Percentiles rank a stretch among this genome's conserved stretches.
phyloP scores from a whole-genome alignment of 1,140 invertebrate genomes.

The Tachypleus tridentatus region DNA sequence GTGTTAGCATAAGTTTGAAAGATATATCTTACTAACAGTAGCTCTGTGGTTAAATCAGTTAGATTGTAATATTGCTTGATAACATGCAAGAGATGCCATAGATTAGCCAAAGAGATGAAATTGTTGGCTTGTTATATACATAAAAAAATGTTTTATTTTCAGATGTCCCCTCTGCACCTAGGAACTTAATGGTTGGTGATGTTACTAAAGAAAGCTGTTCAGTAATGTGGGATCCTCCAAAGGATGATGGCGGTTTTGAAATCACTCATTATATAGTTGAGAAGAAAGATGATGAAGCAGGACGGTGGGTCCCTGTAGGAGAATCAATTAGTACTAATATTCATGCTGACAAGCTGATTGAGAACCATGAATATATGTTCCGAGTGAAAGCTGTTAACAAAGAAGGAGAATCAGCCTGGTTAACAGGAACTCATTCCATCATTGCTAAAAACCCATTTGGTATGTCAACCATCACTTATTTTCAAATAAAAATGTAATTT shows the following conservation, averaged over 20 bases:
- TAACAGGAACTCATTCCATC: slow-evolving; percentile 71
- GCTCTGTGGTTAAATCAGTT: too few species aligned
- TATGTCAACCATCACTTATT: neutral
- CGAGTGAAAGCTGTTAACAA: slow-evolving; percentile 95
- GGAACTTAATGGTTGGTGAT: slow-evolving; percentile 66
- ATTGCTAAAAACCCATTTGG: slow-evolving; percentile 95
- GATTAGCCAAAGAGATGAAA: too few species aligned
- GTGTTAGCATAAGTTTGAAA: too few species aligned
- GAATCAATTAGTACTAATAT: slow-evolving; percentile 77
- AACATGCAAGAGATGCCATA: too few species aligned
- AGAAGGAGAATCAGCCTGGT: slow-evolving; percentile 89
- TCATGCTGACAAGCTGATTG: slow-evolving; percentile 86
- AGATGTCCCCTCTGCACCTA: slow-evolving; percentile 59
- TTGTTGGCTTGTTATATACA: too few species aligned
- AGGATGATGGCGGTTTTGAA: slow-evolving; percentile 82
- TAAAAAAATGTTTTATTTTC: slow-evolving; percentile 30
- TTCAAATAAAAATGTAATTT: too few species aligned
- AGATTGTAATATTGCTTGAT: too few species aligned
- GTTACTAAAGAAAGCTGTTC: slow-evolving; percentile 71
- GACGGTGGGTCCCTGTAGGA: slow-evolving; percentile 82
- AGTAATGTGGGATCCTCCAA: slow-evolving; percentile 74
- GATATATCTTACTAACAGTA: too few species aligned
- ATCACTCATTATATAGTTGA: slow-evolving; percentile 84
- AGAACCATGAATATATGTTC: slow-evolving; percentile 98
- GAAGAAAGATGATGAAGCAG: slow-evolving; percentile 92